phyloP scores from a whole-genome alignment of 2,797 vertebrate genomes.

The Coluber constrictor region DNA sequence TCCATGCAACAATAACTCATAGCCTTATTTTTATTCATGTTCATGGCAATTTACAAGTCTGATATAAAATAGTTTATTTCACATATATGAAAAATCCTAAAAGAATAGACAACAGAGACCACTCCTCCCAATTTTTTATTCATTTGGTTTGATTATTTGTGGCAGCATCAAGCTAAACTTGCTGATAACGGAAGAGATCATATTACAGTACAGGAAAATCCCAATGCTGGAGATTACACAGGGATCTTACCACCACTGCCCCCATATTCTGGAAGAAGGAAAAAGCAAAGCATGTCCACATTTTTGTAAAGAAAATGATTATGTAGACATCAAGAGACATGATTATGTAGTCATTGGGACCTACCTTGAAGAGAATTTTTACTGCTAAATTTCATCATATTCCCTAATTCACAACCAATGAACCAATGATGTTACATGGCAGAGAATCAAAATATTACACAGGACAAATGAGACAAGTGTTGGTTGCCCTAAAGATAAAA shows the following conservation, averaged over 20 bases:
- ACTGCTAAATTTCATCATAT: background rate
- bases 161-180: background rate
- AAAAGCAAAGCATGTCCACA: background rate
- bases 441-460: background rate
- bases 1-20: slow-evolving; percentile 40
- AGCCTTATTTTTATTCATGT: slow-evolving; percentile 29
- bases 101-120: background rate
- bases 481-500: background rate
- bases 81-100: slow-evolving; percentile 12
- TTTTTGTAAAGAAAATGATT: background rate
- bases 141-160: background rate
- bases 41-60: slow-evolving; percentile 42
- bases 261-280: background rate
- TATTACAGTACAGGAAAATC: background rate
- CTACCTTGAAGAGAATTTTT: background rate
- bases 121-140: slow-evolving; percentile 16
- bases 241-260: background rate
- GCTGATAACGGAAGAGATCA: background rate
- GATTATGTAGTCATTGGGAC: background rate
- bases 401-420: background rate
- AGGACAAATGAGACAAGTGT: background rate
- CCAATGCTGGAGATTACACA: background rate
- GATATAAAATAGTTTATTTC: slow-evolving; percentile 43
- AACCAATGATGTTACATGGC: background rate
- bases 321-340: too few species aligned